Conservation (phyloP, 2,888 invertebrate genomes). For the Cotesia congregata region DNA sequence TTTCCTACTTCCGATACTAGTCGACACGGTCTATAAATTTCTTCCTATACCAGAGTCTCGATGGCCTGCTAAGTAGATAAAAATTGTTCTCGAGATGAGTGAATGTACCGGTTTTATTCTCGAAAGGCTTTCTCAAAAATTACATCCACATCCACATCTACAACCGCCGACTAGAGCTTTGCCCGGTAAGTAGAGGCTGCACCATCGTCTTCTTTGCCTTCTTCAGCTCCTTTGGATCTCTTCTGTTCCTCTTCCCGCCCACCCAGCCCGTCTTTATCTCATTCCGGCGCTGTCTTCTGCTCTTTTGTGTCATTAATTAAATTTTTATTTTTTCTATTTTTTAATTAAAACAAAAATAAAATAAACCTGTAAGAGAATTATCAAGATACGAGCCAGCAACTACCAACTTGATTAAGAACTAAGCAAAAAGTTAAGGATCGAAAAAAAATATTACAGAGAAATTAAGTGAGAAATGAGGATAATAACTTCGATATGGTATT, state of each 20-base stretch:
- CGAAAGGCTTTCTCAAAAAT: constrained; percentile 14
- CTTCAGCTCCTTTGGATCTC: too few species aligned
- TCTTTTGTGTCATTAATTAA: constrained; percentile 14
- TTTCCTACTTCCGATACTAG: constrained; percentile 13
- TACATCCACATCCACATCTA: neutral
- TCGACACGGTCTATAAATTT: constrained; percentile 38
- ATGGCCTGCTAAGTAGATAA: constrained; percentile 35
- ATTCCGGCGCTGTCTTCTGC: neutral
- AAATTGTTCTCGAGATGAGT: constrained; percentile 27
- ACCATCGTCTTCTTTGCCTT: too few species aligned
- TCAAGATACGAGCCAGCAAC: neutral
- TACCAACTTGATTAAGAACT: neutral
- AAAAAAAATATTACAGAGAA: neutral
- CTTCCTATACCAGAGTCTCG: constrained; percentile 20
- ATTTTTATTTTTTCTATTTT: constrained; percentile 2
- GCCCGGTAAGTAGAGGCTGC: neutral
- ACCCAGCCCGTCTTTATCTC: constrained; percentile 5
- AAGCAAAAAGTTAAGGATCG: constrained; percentile 25
- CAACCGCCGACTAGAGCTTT: neutral
- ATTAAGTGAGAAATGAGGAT: neutral
- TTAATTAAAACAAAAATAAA: constrained; percentile 15
- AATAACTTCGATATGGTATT: neutral
- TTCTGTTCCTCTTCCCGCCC: neutral
- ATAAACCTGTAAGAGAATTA: neutral
- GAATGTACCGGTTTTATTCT: constrained; percentile 17